These are phyloP conservation scores for Hycleus cichorii DNA, from an alignment of 1,140 invertebrate species.

Conservation along the genomic window DNA sequence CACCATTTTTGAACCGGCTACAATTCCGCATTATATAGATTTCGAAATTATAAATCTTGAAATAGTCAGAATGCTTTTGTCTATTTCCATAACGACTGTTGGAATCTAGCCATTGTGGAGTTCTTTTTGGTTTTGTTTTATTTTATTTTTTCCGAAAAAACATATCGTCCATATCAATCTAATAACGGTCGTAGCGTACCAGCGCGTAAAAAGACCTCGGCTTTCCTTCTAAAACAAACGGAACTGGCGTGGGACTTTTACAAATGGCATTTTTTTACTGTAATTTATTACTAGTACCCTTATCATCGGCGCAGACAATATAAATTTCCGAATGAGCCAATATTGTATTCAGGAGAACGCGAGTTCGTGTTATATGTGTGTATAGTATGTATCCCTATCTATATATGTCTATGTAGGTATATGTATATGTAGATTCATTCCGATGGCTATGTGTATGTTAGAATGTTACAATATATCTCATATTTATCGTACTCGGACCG, in stretches of 20 bases:
- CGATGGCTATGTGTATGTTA: conserved; percentile 5
- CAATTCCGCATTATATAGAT: too few relatives aligned
- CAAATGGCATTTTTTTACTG: conserved; percentile 35
- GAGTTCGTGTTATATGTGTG: neutral
- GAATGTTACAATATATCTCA: conserved; percentile 32
- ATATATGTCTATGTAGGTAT: neutral
- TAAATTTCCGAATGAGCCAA: conserved; percentile 37
- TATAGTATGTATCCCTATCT: neutral
- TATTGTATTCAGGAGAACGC: conserved; percentile 27
- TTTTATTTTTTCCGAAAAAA: conserved; percentile 1
- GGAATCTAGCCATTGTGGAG: too few relatives aligned
- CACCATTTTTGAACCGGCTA: too few relatives aligned
- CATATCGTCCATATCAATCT: conserved; percentile 5
- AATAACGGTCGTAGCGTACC: neutral
- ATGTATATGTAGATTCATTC: too few relatives aligned
- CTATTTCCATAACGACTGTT: too few relatives aligned
- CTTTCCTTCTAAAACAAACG: conserved; percentile 28
- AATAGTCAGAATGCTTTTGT: too few relatives aligned
- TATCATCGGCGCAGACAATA: conserved; percentile 38
- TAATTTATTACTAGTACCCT: conserved; percentile 38
- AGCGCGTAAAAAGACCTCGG: conserved; percentile 4
- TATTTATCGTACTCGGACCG: conserved; percentile 31
- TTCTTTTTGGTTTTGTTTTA: neutral
- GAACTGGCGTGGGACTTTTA: conserved; percentile 26
- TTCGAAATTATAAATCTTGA: too few relatives aligned